Percentiles rank a stretch among this genome's conserved stretches.
These are phyloP conservation scores for Hiodon alosoides DNA, from an alignment of 2,113 vertebrate genomes.

Conservation along the genomic window DNA sequence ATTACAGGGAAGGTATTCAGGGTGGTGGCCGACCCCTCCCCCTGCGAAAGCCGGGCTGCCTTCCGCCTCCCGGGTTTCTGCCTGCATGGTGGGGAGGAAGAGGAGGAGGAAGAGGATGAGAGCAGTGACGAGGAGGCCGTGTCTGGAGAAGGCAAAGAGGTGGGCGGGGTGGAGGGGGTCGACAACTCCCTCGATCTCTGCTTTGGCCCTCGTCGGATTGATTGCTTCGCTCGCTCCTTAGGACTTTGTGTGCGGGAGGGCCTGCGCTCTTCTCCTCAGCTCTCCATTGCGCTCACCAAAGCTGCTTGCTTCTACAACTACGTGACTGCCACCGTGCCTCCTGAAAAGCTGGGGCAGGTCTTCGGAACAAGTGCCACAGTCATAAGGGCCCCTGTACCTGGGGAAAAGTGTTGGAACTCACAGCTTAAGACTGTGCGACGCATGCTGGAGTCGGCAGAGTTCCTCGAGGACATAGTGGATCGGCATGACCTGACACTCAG, in stretches of 20 bases:
- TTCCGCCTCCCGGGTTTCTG: slow-evolving; percentile 60
- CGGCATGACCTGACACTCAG: slow-evolving; percentile 54
- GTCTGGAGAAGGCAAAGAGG: slow-evolving; percentile 20
- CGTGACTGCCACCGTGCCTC: slow-evolving; percentile 62
- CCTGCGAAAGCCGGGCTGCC: slow-evolving; percentile 36
- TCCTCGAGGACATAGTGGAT: slow-evolving; percentile 66
- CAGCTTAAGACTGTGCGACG: slow-evolving; percentile 65
- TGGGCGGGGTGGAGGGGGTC: slow-evolving; percentile 30
- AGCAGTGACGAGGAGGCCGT: slow-evolving; percentile 38
- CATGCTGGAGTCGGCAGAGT: slow-evolving; percentile 63
- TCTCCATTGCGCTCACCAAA: slow-evolving; percentile 56
- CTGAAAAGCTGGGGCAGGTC: slow-evolving; percentile 65
- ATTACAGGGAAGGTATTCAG: slow-evolving; percentile 63
- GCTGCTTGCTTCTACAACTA: slow-evolving; percentile 65
- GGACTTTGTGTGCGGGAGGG: slow-evolving; percentile 62
- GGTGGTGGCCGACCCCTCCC: slow-evolving; percentile 54
- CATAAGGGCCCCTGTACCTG: slow-evolving; percentile 22
- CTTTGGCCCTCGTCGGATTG: slow-evolving; percentile 57
- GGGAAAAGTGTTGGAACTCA: slow-evolving; percentile 54
- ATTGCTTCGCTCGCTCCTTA: slow-evolving; percentile 65
- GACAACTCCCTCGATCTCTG: slow-evolving; percentile 57
- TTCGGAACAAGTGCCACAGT: slow-evolving; percentile 45
- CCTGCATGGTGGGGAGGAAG: slow-evolving; percentile 31
- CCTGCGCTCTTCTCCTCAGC: slow-evolving; percentile 52
- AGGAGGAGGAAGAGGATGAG: slow-evolving; percentile 40